A percentile compares a stretch with the other conserved stretches of the same genome.
These are phyloP conservation scores for Drosophila yooni DNA, from an alignment of 2,888 invertebrate genomes.

Conservation along the genomic window DNA sequence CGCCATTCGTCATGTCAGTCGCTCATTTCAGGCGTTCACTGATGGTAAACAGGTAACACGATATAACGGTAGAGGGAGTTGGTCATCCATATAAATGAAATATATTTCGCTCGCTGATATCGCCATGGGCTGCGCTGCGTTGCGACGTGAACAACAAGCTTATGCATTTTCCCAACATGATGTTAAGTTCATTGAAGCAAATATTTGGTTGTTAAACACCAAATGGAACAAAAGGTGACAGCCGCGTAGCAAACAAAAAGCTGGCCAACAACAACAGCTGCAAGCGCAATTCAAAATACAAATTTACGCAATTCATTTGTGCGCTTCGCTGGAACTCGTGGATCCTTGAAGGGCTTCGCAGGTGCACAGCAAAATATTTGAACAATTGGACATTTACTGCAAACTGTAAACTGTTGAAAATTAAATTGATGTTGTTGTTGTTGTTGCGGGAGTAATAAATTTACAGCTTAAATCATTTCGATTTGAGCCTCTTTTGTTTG, in stretches of 20 bases:
- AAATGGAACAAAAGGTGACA: not conserved
- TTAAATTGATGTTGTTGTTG: no score
- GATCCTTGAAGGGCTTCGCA: constrained; percentile 4
- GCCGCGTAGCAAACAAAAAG: not conserved
- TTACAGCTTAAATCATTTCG: not conserved
- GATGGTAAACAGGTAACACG: constrained; percentile 49
- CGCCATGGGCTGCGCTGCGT: constrained; percentile 1
- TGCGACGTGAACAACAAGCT: constrained; percentile 4
- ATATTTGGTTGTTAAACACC: constrained; percentile 21
- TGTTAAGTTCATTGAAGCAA: constrained; percentile 56
- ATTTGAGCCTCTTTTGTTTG: not conserved
- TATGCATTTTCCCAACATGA: constrained; percentile 31
- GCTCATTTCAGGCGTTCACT: constrained; percentile 33
- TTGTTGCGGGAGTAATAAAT: not conserved
- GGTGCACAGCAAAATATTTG: not conserved
- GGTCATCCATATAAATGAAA: constrained; percentile 67
- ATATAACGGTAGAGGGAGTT: constrained; percentile 48
- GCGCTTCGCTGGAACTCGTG: not conserved
- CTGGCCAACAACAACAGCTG: constrained; percentile 13
- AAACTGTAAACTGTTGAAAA: not conserved
- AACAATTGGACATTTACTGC: constrained; percentile 1
- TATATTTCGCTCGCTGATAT: constrained; percentile 49
- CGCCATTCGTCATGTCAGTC: constrained; percentile 29
- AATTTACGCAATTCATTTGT: constrained; percentile 30
- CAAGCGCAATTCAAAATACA: constrained; percentile 23